A percentile compares a stretch with the other conserved stretches of the same genome.
Evolutionary conservation across 1,140 invertebrate genomes (phyloP).

Genomic region (Pseudomyrmex cubaensis): DNA sequence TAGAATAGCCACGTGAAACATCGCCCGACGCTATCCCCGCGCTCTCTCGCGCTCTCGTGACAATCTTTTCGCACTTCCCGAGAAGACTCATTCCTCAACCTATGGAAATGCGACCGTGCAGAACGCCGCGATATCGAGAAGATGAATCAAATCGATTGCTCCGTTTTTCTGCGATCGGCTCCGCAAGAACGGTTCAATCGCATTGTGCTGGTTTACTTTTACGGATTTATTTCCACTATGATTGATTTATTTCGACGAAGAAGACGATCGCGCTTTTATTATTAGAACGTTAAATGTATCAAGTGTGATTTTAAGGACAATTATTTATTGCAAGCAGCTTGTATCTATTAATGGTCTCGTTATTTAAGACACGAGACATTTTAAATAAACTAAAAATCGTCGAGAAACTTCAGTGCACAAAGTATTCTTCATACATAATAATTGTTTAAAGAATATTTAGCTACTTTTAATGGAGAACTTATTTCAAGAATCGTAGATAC

Average conservation of each 20-base stretch:
- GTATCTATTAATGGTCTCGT: not conserved
- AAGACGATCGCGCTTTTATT: not conserved
- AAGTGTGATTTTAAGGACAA: not conserved
- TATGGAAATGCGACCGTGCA: conserved; percentile 80
- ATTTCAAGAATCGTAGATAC: no score
- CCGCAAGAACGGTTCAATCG: conserved; percentile 29
- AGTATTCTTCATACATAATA: not conserved
- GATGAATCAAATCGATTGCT: conserved; percentile 31
- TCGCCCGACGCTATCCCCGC: conserved; percentile 67
- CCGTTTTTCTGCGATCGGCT: conserved; percentile 18
- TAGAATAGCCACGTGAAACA: conserved; percentile 70
- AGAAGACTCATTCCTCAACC: conserved; percentile 81
- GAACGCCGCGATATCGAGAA: conserved; percentile 32
- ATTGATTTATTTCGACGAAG: not conserved
- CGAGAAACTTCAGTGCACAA: not conserved
- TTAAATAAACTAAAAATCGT: not conserved
- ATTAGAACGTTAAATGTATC: not conserved
- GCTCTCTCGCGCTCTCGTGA: conserved; percentile 60
- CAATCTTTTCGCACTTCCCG: conserved; percentile 60
- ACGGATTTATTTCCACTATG: not conserved
- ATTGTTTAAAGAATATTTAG: not conserved
- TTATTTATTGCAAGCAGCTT: not conserved
- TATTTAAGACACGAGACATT: not conserved
- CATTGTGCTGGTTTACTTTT: not conserved
- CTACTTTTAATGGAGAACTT: not conserved